These are phyloP conservation scores for Leptoteleia sp. DNA, from an alignment of 1,140 invertebrate genomes.

Conservation along the genomic window DNA sequence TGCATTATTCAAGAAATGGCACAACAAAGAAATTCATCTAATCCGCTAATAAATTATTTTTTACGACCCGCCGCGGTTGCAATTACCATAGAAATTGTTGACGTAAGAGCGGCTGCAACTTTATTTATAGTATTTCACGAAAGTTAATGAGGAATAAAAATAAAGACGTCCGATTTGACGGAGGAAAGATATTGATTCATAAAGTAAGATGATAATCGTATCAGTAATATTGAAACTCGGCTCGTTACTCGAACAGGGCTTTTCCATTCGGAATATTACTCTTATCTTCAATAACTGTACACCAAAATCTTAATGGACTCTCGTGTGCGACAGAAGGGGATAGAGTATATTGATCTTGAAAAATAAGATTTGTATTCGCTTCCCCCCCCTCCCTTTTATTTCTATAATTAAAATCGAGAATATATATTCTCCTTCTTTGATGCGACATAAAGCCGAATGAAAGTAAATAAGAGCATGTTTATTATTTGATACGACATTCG, in stretches of 20 bases:
- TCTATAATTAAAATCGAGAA: constrained; percentile 10
- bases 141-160: constrained; percentile 38
- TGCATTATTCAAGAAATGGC: constrained; percentile 22
- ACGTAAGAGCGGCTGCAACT: constrained; percentile 13
- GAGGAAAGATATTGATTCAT: constrained; percentile 42
- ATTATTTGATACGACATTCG: too few species aligned
- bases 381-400: background rate
- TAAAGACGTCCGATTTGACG: constrained; percentile 26
- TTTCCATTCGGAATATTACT: constrained; percentile 58
- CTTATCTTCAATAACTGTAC: constrained; percentile 60
- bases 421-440: background rate
- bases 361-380: constrained; percentile 31
- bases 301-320: constrained; percentile 56
- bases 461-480: too few species aligned
- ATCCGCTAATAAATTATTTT: constrained; percentile 37
- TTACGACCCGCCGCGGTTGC: constrained; percentile 18
- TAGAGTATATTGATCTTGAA: constrained; percentile 27
- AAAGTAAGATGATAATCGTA: constrained; percentile 58
- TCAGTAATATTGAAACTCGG: constrained; percentile 47
- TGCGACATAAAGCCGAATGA: too few species aligned
- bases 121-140: constrained; percentile 27
- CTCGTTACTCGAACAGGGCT: constrained; percentile 54
- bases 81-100: constrained; percentile 43
- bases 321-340: constrained; percentile 6
- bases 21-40: constrained; percentile 33